A percentile compares a stretch with the other conserved stretches of the same genome.
These are phyloP conservation scores for Mesochorus sp. DNA, from an alignment of 2,888 invertebrate species.

Conservation along the genomic window DNA sequence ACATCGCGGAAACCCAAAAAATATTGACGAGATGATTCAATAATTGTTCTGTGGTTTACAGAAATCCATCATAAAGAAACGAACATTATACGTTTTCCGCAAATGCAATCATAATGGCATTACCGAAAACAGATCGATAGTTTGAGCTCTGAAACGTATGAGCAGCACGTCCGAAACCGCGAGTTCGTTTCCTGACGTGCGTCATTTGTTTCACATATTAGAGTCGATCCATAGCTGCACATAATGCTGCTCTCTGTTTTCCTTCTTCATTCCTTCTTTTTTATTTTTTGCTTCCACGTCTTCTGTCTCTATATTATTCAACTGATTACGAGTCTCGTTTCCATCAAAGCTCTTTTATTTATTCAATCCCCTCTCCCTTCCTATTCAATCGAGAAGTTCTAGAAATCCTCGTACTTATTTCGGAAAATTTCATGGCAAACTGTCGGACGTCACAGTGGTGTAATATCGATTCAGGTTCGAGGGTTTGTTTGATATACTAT, in stretches of 20 bases:
- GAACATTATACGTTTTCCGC: neutral
- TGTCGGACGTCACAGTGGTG: too few species aligned
- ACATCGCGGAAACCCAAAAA: too few species aligned
- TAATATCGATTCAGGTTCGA: slow-evolving; percentile 3
- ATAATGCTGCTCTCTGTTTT: neutral
- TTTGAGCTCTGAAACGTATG: slow-evolving; percentile 16
- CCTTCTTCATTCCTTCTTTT: neutral
- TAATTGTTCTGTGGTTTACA: too few species aligned
- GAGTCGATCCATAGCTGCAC: slow-evolving; percentile 47
- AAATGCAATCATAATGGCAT: neutral
- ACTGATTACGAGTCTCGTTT: neutral
- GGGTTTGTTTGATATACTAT: neutral
- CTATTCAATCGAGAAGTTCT: neutral
- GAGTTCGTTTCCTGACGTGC: slow-evolving; percentile 31
- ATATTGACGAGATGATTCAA: too few species aligned
- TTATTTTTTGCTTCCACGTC: neutral
- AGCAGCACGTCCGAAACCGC: slow-evolving; percentile 22
- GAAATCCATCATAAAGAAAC: too few species aligned
- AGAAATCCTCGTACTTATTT: too few species aligned
- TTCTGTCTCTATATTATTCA: neutral
- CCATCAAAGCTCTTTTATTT: slow-evolving; percentile 42
- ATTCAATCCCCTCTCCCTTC: slow-evolving; percentile 15
- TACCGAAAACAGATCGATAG: slow-evolving; percentile 18
- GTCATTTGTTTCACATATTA: slow-evolving; percentile 44
- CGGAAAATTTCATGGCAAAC: too few species aligned